These are phyloP conservation scores for Leptestheria dahalacensis DNA, from an alignment of 1,140 invertebrate species.

Conservation along the genomic window DNA sequence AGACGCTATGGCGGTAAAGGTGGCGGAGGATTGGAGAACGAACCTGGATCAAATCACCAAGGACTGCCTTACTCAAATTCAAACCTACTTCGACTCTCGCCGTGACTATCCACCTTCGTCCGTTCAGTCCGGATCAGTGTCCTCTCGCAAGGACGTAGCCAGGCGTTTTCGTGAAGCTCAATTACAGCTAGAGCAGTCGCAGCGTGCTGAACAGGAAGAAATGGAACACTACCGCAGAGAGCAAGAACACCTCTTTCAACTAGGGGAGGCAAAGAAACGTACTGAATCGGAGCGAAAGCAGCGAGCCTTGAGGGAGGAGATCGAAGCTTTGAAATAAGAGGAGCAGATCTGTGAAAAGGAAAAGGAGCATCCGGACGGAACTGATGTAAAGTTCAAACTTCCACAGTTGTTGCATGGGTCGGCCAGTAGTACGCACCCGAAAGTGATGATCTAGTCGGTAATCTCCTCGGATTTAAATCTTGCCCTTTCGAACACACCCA, in stretches of 20 bases:
- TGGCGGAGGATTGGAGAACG: background rate
- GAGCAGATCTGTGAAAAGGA: background rate
- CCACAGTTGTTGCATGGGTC: background rate
- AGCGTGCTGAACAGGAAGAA: background rate
- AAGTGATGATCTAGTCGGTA: too few species aligned
- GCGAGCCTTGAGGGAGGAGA: background rate
- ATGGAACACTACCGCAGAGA: background rate
- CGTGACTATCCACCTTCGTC: background rate
- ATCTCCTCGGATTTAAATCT: too few species aligned
- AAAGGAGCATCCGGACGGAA: background rate
- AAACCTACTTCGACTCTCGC: background rate
- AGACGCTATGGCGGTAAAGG: background rate
- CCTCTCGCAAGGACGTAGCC: background rate
- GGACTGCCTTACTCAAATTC: background rate
- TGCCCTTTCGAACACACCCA: too few species aligned
- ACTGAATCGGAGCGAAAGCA: background rate
- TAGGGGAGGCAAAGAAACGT: background rate
- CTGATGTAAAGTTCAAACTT: background rate
- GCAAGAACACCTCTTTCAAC: background rate
- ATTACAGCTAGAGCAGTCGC: background rate
- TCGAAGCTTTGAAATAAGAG: background rate
- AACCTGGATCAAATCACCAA: background rate
- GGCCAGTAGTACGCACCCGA: background rate
- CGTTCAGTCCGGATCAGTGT: background rate
- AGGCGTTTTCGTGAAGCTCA: background rate